Evolutionary conservation across 2,888 invertebrate genomes (phyloP), one percentile per base, ranked within the genome.

Genomic region (Holacanthella duospinosa): DNA sequence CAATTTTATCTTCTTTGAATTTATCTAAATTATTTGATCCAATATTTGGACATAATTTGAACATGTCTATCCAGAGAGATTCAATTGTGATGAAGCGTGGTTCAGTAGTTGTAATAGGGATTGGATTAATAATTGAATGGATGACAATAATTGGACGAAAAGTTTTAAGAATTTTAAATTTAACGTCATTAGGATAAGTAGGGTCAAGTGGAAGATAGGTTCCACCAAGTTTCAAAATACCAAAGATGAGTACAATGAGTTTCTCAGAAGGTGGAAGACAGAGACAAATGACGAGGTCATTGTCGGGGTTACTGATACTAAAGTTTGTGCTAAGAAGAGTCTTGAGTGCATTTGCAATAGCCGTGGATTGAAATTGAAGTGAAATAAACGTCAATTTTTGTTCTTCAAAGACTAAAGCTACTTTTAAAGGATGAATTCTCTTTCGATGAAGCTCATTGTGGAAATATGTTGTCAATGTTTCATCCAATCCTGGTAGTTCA

Each of bases 171-270:
- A 92, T 89, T 73, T 89, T 88, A 25, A 84, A 81, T 54, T 90
- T 82, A 70, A 92, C 82, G 1, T 83, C 82, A 28, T 81, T 82
- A 0, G 92, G 91, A 74, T 84, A 84, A 61, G 79, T 78, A 0
- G 85, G 84, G 75, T 91, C 90, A 73, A 93, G 80, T 0, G 92
- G 92, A 61, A 92, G 79, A 78, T 92, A 92, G 0, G 90, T 87
- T 21, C 87, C 87, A 0, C 91, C 91, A 0, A 86, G 81, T 78
- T 90, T 90, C 83, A 89, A 85, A 59, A 86, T 83, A 0, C 88
- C 84, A 16, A 68, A 59, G 2, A 71, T 43, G 2, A 68, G 16
- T 0, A 62, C 57, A 27, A 63, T 53, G 12, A 61, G 61, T 59
- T 65, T 65, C 19, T 68, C 68, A 21, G 68, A 67, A 0, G 64